Base-by-base conservation (phyloP, 1,140 invertebrate species). In the Drosophila baimaii region DNA sequence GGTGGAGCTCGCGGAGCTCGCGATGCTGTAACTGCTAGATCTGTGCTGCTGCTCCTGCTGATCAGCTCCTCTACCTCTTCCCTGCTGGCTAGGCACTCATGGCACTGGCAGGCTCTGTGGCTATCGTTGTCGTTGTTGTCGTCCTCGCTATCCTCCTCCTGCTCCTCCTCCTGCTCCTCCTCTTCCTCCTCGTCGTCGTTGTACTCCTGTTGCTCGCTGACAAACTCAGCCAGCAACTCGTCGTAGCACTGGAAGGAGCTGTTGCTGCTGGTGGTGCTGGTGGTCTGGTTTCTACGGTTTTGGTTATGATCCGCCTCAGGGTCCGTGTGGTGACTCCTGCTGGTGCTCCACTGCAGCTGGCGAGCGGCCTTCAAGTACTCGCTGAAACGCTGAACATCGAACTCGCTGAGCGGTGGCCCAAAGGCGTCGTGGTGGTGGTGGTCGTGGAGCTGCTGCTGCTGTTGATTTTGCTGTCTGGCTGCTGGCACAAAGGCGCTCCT, bases 351-450 rank as follows among this genome's bases (percentile, higher is more conserved):
- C 59, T 88, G 85, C 56, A 89, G 39, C 41, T 90, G 84, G 25
- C 84, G 59, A 21, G 84, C 84, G 27, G 74, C 83, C 23, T 71
- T 84, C 17, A 89, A 46, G 63, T 89, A 89, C 35, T 89, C 81
- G 35, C 81, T 76, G 9, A 91, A 89, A 3, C 85, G 72, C 41
- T 80, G 89, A 23, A 90, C 88, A 90, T 91, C 80, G 44, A 91
- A 91, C 55, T 90, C 86, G 43, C 82, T 88, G 13, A 90, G 71
- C 17, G 72, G 21, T 52, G 37, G 47, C 25, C 41, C 66, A 68
- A 83, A 83, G 59, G 35, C 31, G 0, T 51, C 27, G 17, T 76
- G 47, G 71, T 75, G 58, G 57, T 83, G 31, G 59, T 56, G 27
- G 33, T 71, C 54, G 31, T 43, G 49, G 19, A 10, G 25, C 1